phyloP scores from a whole-genome alignment of 2,888 invertebrate genomes.

The Epinotia ramella region DNA sequence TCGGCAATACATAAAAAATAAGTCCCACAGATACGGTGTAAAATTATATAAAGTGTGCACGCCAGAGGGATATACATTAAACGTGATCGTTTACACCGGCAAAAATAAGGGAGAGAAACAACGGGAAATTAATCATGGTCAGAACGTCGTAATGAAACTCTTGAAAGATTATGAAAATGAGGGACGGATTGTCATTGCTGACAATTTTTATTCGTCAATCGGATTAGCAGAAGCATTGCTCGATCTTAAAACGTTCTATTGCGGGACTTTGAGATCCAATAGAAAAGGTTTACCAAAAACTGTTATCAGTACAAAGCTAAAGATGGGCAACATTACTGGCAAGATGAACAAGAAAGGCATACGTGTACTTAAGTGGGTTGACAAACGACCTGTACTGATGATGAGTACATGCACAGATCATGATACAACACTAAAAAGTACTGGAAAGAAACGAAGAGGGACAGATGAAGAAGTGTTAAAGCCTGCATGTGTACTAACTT shows the following conservation, averaged over 20 bases:
- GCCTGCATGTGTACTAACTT: no score
- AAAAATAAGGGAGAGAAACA: no score
- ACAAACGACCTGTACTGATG: slow-evolving; percentile 47
- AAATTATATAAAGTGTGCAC: slow-evolving; percentile 46
- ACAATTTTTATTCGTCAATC: no score
- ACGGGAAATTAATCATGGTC: no score
- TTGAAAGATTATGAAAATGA: no score
- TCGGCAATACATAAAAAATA: slow-evolving; percentile 37
- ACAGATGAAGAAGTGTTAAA: no score
- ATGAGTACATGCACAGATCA: slow-evolving; percentile 1
- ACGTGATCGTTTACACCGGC: slow-evolving; percentile 51
- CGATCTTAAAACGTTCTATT: slow-evolving; percentile 31
- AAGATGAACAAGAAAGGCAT: slow-evolving; percentile 52
- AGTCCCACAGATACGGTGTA: slow-evolving; percentile 43
- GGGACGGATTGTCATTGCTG: no score
- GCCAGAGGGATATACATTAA: slow-evolving; percentile 52
- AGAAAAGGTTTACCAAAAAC: slow-evolving; percentile 53
- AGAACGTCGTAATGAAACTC: slow-evolving; percentile 26
- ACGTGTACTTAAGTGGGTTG: slow-evolving; percentile 51
- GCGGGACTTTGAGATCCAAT: slow-evolving; percentile 51
- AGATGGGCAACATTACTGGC: slow-evolving; percentile 52
- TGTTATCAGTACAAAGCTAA: slow-evolving; percentile 47
- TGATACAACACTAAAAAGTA: neutral
- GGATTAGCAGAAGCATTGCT: neutral
- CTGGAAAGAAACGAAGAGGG: no score